Conservation (phyloP, 2,797 vertebrate genomes). For the Thaleichthys pacificus region DNA sequence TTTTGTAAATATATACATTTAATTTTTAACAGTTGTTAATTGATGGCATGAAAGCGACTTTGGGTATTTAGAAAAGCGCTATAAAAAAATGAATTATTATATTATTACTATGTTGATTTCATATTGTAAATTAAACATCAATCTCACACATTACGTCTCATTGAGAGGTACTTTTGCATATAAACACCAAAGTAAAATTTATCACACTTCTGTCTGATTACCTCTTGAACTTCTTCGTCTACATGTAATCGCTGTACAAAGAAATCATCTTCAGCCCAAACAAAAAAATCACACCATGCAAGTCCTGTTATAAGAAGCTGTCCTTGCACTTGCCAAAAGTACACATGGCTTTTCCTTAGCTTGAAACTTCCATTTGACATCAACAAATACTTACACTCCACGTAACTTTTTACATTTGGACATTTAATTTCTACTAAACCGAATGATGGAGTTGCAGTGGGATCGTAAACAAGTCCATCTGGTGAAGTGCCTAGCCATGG, state of each 20-base stretch:
- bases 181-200: background rate
- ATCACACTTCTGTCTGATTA: background rate
- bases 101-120: background rate
- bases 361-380: background rate
- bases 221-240: background rate
- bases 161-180: background rate
- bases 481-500: constrained; percentile 28
- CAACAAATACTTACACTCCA: constrained; percentile 7
- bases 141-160: background rate
- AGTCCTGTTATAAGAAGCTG: constrained; percentile 25
- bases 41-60: no score
- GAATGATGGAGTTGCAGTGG: constrained; percentile 7
- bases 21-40: background rate
- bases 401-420: constrained; percentile 21
- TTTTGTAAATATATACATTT: no score
- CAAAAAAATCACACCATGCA: constrained; percentile 22
- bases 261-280: constrained; percentile 13
- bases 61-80: no score
- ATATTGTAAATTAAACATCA: background rate
- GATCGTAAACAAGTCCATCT: constrained; percentile 21
- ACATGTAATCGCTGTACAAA: background rate
- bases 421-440: constrained; percentile 30
- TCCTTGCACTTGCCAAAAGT: constrained; percentile 33
- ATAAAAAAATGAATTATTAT: no score
- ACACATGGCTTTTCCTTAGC: constrained; percentile 9